Percentiles rank a stretch among this genome's conserved stretches.
Conservation (phyloP, 2,797 vertebrate species). For the Poecilia picta region DNA sequence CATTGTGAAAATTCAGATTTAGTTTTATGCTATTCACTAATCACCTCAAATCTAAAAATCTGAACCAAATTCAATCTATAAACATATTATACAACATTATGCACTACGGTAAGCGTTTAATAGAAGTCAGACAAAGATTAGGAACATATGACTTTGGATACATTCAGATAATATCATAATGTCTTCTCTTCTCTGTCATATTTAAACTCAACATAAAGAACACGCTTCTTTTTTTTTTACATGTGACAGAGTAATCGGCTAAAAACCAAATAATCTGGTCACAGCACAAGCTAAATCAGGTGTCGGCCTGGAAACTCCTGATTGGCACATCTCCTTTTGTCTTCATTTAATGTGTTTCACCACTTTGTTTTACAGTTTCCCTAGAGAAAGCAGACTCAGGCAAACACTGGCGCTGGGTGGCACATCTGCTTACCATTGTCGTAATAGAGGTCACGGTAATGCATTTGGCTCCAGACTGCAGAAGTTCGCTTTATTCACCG, state of each 20-base stretch:
- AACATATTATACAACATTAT: neutral
- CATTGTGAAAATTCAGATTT: neutral
- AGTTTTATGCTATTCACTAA: neutral
- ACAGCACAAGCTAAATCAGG: neutral
- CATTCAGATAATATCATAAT: neutral
- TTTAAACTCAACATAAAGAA: neutral
- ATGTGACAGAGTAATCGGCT: neutral
- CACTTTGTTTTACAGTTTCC: constrained; percentile 56
- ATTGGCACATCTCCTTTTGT: neutral
- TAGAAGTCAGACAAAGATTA: neutral
- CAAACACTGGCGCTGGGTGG: constrained; percentile 53
- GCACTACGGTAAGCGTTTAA: neutral
- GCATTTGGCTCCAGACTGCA: constrained; percentile 62
- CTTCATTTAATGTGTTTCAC: constrained; percentile 23
- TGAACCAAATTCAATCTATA: neutral
- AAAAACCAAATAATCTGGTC: neutral
- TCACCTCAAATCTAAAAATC: neutral
- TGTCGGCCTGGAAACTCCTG: neutral
- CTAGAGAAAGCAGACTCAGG: constrained; percentile 59
- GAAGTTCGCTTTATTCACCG: constrained; percentile 60
- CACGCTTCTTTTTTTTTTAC: neutral
- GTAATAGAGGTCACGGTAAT: constrained; percentile 64
- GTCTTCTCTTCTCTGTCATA: neutral
- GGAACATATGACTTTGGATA: neutral
- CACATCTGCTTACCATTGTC: constrained; percentile 79